Evolutionary conservation across 2,888 invertebrate species (phyloP).

Genomic region (Epistrophe grossulariae): DNA sequence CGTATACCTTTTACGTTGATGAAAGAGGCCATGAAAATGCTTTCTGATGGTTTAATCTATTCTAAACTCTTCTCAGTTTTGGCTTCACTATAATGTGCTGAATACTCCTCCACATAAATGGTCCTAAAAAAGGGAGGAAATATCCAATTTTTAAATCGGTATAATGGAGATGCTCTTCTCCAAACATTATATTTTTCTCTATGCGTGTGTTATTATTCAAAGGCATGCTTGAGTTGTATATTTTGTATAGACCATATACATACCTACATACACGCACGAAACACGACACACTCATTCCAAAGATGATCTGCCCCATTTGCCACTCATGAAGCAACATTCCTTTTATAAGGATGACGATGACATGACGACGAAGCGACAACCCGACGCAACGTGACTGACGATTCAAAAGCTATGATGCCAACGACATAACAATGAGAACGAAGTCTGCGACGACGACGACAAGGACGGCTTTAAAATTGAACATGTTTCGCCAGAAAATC

Average conservation of each 20-base stretch:
- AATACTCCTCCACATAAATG: neutral
- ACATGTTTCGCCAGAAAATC: slow-evolving; percentile 65
- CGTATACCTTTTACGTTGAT: slow-evolving; percentile 27
- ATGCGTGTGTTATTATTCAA: slow-evolving; percentile 73
- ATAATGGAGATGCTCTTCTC: neutral
- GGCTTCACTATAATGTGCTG: neutral
- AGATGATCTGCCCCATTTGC: slow-evolving; percentile 71
- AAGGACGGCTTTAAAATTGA: slow-evolving; percentile 47
- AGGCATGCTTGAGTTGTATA: slow-evolving; percentile 62
- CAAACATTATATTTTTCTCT: slow-evolving; percentile 13
- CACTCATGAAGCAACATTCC: slow-evolving; percentile 48
- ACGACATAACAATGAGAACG: neutral
- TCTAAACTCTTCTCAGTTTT: slow-evolving; percentile 3
- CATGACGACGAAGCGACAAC: neutral
- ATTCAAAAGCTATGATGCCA: neutral
- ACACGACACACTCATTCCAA: slow-evolving; percentile 47
- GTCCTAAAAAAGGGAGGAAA: slow-evolving; percentile 3
- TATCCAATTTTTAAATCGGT: slow-evolving; percentile 32
- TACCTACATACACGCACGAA: neutral
- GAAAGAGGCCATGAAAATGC: slow-evolving; percentile 27
- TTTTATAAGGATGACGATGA: slow-evolving; percentile 1
- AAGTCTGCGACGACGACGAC: neutral
- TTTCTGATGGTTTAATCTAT: slow-evolving; percentile 26
- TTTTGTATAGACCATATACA: slow-evolving; percentile 26
- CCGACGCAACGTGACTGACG: neutral